Conservation (phyloP, 2,797 vertebrate genomes). For the Leptoclinus maculatus region DNA sequence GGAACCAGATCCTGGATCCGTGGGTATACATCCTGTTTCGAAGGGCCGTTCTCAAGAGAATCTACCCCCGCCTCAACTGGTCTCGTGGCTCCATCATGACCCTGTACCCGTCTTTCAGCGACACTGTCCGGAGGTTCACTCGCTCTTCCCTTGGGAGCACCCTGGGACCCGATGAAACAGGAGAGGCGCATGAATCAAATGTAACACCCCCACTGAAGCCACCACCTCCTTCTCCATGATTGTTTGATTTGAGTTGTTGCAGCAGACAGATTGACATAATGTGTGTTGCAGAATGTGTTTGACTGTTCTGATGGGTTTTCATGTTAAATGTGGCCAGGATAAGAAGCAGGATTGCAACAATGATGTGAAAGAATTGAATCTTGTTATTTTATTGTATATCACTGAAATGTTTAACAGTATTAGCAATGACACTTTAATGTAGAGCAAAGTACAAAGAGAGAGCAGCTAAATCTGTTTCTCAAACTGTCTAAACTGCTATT, state of each 20-base stretch:
- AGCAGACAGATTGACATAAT: neutral
- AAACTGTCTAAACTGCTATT: neutral
- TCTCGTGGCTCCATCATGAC: conserved; percentile 81
- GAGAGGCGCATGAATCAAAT: conserved; percentile 13
- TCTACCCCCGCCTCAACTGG: conserved; percentile 84
- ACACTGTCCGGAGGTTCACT: conserved; percentile 82
- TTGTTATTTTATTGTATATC: neutral
- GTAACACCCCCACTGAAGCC: neutral
- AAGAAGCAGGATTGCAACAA: neutral
- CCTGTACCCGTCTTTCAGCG: conserved; percentile 76
- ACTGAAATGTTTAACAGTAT: conserved; percentile 13
- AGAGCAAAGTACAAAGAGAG: neutral
- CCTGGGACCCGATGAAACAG: neutral
- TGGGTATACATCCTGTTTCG: conserved; percentile 98
- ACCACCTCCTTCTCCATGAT: conserved; percentile 16
- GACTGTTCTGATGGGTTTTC: neutral
- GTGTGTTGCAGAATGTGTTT: neutral
- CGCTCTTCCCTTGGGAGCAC: conserved; percentile 53
- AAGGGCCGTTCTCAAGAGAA: conserved; percentile 86
- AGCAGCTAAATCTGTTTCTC: neutral
- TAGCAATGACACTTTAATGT: conserved; percentile 13
- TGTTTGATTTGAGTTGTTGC: neutral
- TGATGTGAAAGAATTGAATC: neutral
- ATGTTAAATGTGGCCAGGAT: neutral
- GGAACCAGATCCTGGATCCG: conserved; percentile 97